phyloP scores from a whole-genome alignment of 2,888 invertebrate genomes.

The Brenthis ino region DNA sequence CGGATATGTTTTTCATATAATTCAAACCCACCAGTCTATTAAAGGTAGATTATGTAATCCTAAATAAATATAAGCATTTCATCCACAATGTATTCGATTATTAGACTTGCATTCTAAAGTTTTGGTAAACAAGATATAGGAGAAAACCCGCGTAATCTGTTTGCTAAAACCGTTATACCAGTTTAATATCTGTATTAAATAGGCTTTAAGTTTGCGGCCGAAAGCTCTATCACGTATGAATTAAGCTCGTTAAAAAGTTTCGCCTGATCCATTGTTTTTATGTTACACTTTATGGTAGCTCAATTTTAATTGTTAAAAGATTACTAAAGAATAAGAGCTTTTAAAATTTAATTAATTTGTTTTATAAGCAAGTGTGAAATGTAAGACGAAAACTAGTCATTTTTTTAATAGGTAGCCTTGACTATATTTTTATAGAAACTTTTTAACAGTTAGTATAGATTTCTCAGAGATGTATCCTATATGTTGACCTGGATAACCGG shows the following conservation, averaged over 20 bases:
- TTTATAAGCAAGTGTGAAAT: background rate
- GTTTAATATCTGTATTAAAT: slow-evolving; percentile 25
- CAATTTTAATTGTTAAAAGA: too few relatives aligned
- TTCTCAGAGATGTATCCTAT: too few relatives aligned
- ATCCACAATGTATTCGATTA: slow-evolving; percentile 6
- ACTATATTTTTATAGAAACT: too few relatives aligned
- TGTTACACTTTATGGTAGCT: too few relatives aligned
- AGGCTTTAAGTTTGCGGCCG: slow-evolving; percentile 29
- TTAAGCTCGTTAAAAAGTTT: slow-evolving; percentile 16
- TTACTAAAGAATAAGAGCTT: too few relatives aligned
- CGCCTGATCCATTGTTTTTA: background rate
- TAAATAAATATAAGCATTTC: slow-evolving; percentile 14
- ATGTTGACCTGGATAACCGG: too few relatives aligned
- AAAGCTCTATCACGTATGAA: slow-evolving; percentile 21
- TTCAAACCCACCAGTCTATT: slow-evolving; percentile 1
- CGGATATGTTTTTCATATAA: too few relatives aligned
- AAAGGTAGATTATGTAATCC: slow-evolving; percentile 4
- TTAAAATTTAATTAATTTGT: too few relatives aligned
- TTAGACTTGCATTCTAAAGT: slow-evolving; percentile 21
- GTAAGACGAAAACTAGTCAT: background rate
- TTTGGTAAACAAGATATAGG: slow-evolving; percentile 30
- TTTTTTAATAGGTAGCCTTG: too few relatives aligned
- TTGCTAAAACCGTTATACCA: slow-evolving; percentile 18
- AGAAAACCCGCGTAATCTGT: slow-evolving; percentile 32
- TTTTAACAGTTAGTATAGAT: too few relatives aligned